Evolutionary conservation across 2,797 vertebrate species (phyloP).

Genomic region (Chanos chanos): DNA sequence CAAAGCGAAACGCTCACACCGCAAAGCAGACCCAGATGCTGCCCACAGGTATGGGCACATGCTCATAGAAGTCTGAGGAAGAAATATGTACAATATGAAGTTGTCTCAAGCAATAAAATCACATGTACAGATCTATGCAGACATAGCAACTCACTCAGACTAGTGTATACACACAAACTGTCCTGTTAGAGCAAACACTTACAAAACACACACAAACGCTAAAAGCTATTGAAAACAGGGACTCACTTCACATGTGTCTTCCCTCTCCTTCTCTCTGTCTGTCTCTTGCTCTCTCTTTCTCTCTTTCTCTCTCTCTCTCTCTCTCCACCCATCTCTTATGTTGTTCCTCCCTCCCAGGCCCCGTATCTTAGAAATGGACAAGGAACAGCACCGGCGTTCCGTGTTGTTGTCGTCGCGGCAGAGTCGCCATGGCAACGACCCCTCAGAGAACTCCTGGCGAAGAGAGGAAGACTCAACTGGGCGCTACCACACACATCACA

Average conservation of each 20-base stretch:
- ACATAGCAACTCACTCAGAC: too few species aligned
- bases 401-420: constrained; percentile 56
- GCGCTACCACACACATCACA: constrained; percentile 73
- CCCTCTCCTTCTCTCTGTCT: not conserved
- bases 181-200: too few species aligned
- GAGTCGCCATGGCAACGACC: constrained; percentile 75
- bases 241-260: not conserved
- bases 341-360: constrained; percentile 69
- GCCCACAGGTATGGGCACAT: constrained; percentile 84
- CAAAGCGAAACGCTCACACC: constrained; percentile 93
- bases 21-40: constrained; percentile 91
- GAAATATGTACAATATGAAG: too few species aligned
- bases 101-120: too few species aligned
- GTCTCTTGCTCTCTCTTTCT: not conserved
- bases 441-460: constrained; percentile 90
- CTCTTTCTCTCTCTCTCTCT: not conserved
- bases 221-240: not conserved
- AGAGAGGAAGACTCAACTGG: constrained; percentile 72
- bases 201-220: not conserved
- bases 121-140: too few species aligned
- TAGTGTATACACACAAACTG: constrained; percentile 1
- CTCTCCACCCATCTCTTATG: not conserved
- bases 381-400: constrained; percentile 93
- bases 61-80: too few species aligned
- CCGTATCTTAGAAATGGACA: constrained; percentile 96